phyloP scores from a whole-genome alignment of 2,113 vertebrate species.

The Chauna torquata region DNA sequence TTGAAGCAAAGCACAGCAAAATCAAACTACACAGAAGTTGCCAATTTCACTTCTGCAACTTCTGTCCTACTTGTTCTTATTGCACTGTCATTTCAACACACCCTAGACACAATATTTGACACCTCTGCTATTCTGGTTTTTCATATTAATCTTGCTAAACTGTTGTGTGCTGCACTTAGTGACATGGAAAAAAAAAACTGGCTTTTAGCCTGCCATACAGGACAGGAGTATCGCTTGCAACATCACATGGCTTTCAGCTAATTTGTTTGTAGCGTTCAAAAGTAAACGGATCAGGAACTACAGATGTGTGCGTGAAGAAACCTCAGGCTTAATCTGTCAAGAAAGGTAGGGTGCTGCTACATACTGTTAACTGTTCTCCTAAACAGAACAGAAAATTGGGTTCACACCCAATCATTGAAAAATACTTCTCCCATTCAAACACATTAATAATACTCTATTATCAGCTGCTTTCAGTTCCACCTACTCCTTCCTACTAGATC shows the following conservation, averaged over 20 bases:
- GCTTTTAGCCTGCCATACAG: not conserved
- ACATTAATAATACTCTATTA: not conserved
- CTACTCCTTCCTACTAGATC: constrained; percentile 47
- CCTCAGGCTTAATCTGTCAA: not conserved
- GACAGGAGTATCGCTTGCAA: not conserved
- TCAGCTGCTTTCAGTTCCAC: constrained; percentile 25
- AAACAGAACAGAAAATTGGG: not conserved
- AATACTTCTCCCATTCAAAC: constrained; percentile 14
- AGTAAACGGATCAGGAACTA: not conserved
- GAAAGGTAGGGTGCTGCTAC: not conserved
- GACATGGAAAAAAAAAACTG: not conserved
- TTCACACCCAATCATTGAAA: not conserved
- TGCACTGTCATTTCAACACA: not conserved
- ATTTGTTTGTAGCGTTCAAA: not conserved
- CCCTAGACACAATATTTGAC: not conserved
- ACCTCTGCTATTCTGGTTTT: constrained; percentile 4
- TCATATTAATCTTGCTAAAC: not conserved
- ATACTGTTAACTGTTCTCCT: not conserved
- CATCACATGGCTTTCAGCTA: not conserved
- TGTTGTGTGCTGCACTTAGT: not conserved
- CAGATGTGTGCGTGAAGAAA: not conserved
- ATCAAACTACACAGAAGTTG: not conserved
- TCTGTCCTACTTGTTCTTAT: not conserved
- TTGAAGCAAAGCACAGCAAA: not conserved
- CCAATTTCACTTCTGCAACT: not conserved